Base-by-base conservation (phyloP, 2,113 vertebrate species). In the Bettongia penicillata region DNA sequence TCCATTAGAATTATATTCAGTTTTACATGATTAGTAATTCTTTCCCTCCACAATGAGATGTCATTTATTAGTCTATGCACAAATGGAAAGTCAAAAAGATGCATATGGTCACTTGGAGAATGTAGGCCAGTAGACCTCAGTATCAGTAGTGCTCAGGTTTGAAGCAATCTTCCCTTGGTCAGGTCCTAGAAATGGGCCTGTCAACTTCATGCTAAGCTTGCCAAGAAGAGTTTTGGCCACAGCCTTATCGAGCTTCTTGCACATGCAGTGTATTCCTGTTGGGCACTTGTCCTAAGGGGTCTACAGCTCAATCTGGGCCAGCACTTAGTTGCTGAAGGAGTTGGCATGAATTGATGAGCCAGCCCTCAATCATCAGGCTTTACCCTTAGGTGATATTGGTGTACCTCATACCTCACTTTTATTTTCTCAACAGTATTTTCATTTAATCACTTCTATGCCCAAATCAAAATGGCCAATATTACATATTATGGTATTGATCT, bases 291-390 rank as follows among this genome's bases (percentile, higher is more conserved):
- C 99, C 0, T 99, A 98, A 94, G 99, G 99, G 28, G 98, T 99
- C 99, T 99, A 99, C 97, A 99, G 98, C 98, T 99, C 99, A 0
- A 99, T 99, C 98, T 99, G 99, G 8, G 99, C 99, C 98, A 99
- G 98, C 93, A 99, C 99, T 98, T 99, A 99, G 97, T 99, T 99
- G 97, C 99, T 99, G 98, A 99, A 99, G 68, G 99, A 99, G 98
- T 99, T 99, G 0, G 99, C 99, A 96, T 99, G 93, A 97, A 98
- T 99, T 99, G 53, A 99, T 99, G 97, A 99, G 98, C 1, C 99
- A 98, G 91, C 99, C 99, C 97, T 99, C 99, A 0, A 99, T 99
- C 94, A 99, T 98, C 93, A 99, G 90, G 91, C 99, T 99, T 99
- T 0, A 98, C 99, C 98, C 99, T 99, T 98, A 99, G 61, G 0